A percentile compares a stretch with the other conserved stretches of the same genome.
Evolutionary conservation across 53 echinoderm and acorn worm species (phyloP).

Genomic region (Crossaster papposus): DNA sequence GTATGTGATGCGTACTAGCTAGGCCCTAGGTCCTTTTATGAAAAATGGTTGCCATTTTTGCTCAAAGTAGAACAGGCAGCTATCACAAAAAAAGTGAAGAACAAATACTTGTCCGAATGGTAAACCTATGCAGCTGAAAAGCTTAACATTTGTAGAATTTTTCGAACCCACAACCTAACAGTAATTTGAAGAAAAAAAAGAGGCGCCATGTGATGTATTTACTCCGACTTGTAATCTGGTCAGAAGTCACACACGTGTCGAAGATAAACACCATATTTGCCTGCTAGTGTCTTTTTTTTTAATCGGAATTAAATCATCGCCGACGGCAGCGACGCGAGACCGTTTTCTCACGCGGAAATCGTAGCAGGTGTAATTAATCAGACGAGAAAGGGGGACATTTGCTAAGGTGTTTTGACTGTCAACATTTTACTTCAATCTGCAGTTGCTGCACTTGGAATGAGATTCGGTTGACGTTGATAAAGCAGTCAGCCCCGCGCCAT

Average conservation of each 20-base stretch:
- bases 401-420: background rate
- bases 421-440: slow-evolving; percentile 1
- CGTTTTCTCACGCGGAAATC: background rate
- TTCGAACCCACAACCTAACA: background rate
- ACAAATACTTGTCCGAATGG: no score
- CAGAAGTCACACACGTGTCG: slow-evolving; percentile 23
- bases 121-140: no score
- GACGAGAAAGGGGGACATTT: no score
- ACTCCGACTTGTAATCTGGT: background rate
- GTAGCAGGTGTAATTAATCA: slow-evolving; percentile 7
- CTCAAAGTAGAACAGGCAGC: no score
- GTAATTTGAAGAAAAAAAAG: background rate
- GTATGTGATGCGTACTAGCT: no score
- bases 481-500: background rate
- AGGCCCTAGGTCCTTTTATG: no score
- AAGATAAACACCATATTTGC: background rate
- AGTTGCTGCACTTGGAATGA: background rate
- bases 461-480: background rate
- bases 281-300: slow-evolving; percentile 26
- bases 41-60: no score
- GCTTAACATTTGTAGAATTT: background rate
- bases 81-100: no score
- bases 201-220: slow-evolving; percentile 2
- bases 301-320: slow-evolving; percentile 8
- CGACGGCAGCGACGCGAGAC: background rate